These are phyloP conservation scores for Meloidogyne hapla DNA, from an alignment of 1,140 invertebrate genomes.

Conservation along the genomic window DNA sequence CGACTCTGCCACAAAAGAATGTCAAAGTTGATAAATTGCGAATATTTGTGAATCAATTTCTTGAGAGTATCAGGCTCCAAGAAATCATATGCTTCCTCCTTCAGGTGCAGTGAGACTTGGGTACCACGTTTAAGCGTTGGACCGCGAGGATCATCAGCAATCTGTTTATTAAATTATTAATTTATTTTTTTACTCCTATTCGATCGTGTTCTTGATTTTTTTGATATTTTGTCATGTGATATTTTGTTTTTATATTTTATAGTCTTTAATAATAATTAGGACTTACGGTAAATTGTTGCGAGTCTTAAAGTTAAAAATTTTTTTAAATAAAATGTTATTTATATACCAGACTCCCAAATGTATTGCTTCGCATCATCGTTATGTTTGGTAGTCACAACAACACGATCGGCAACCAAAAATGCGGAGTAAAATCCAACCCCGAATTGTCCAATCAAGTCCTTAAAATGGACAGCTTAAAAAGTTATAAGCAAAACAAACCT, in stretches of 20 bases:
- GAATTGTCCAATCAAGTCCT: slow-evolving; percentile 76
- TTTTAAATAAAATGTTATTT: not conserved
- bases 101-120: slow-evolving; percentile 79
- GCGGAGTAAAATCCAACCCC: slow-evolving; percentile 97
- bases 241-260: too few relatives aligned
- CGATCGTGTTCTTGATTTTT: too few relatives aligned
- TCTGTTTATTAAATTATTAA: too few relatives aligned
- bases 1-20: slow-evolving; percentile 93
- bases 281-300: slow-evolving; percentile 78
- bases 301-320: slow-evolving; percentile 68
- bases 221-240: too few relatives aligned
- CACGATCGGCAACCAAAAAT: slow-evolving; percentile 84
- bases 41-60: slow-evolving; percentile 91
- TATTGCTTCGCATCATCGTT: slow-evolving; percentile 81
- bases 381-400: slow-evolving; percentile 92
- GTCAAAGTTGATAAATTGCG: slow-evolving; percentile 98
- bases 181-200: too few relatives aligned
- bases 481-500: slow-evolving; percentile 38
- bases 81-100: slow-evolving; percentile 94
- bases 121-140: slow-evolving; percentile 85
- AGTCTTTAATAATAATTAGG: too few relatives aligned
- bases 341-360: slow-evolving; percentile 83
- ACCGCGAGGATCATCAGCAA: slow-evolving; percentile 89
- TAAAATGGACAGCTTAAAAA: slow-evolving; percentile 4
- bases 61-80: slow-evolving; percentile 86